phyloP scores from a whole-genome alignment of 1,140 invertebrate genomes.

The Orius insidiosus region DNA sequence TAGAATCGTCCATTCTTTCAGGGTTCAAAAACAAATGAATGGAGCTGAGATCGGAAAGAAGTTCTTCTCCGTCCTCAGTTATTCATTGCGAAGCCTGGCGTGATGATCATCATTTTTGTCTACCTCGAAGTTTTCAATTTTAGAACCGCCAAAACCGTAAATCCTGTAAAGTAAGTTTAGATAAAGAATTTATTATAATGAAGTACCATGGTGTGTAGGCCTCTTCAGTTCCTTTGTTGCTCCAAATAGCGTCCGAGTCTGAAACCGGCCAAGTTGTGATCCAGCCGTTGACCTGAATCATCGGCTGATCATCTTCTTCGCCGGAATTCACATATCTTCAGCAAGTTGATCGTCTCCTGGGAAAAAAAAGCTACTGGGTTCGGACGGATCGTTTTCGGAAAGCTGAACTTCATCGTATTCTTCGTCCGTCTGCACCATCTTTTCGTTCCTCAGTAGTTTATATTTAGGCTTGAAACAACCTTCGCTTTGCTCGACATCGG shows the following conservation, averaged over 20 bases:
- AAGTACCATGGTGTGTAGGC: constrained; percentile 1
- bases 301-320: constrained; percentile 3
- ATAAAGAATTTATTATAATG: not conserved
- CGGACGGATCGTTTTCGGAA: not conserved
- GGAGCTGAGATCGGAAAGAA: constrained; percentile 19
- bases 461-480: constrained; percentile 32
- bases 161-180: not conserved
- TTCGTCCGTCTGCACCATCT: constrained; percentile 37
- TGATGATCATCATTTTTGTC: constrained; percentile 13
- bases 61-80: constrained; percentile 20
- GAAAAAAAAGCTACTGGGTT: constrained; percentile 14
- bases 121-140: not conserved
- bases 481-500: constrained; percentile 21
- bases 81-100: constrained; percentile 17
- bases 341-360: constrained; percentile 21
- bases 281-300: constrained; percentile 17
- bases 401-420: constrained; percentile 21
- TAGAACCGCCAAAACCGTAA: not conserved
- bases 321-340: constrained; percentile 13
- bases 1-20: constrained; percentile 9
- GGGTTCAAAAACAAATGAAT: constrained; percentile 17
- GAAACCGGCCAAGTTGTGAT: constrained; percentile 18
- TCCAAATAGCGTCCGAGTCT: constrained; percentile 16
- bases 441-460: constrained; percentile 34
- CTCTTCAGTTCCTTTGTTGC: constrained; percentile 13